These are phyloP conservation scores for Tursiops truncatus DNA, from an alignment of 2,113 vertebrate species.

Conservation along the genomic window DNA sequence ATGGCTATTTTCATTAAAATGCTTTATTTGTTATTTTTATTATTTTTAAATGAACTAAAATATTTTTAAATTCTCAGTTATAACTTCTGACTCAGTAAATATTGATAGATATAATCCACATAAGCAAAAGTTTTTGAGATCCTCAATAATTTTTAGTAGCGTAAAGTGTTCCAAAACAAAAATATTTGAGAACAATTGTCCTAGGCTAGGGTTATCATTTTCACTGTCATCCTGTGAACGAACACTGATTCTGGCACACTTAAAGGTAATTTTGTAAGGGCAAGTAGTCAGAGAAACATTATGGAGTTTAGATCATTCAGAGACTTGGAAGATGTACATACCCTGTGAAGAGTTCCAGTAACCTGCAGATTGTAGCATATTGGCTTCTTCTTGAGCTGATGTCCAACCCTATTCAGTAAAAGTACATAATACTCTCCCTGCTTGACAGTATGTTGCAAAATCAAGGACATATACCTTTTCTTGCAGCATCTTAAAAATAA, in stretches of 20 bases:
- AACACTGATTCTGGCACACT: not conserved
- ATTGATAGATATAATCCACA: not conserved
- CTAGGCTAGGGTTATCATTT: not conserved
- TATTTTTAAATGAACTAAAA: not conserved
- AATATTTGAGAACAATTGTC: not conserved
- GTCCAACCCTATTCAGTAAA: not conserved
- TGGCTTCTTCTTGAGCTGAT: not conserved
- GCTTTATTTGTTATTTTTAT: not conserved
- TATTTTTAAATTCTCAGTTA: not conserved
- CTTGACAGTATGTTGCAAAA: not conserved
- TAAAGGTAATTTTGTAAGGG: not conserved
- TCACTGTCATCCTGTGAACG: not conserved
- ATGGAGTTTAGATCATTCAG: not conserved
- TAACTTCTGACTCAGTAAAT: not conserved
- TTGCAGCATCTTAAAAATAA: not conserved
- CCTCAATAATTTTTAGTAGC: not conserved
- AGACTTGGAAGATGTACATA: not conserved
- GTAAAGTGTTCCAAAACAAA: not conserved
- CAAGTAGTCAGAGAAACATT: not conserved
- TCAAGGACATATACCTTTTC: not conserved
- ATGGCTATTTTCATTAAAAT: not conserved
- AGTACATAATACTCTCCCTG: not conserved
- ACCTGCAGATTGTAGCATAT: not conserved
- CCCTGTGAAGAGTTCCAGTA: not conserved
- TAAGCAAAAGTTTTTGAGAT: not conserved